Base-by-base conservation (phyloP, 30 jellyfish, hydroid and myxozoan genomes). In the Chironex yamaguchii region DNA sequence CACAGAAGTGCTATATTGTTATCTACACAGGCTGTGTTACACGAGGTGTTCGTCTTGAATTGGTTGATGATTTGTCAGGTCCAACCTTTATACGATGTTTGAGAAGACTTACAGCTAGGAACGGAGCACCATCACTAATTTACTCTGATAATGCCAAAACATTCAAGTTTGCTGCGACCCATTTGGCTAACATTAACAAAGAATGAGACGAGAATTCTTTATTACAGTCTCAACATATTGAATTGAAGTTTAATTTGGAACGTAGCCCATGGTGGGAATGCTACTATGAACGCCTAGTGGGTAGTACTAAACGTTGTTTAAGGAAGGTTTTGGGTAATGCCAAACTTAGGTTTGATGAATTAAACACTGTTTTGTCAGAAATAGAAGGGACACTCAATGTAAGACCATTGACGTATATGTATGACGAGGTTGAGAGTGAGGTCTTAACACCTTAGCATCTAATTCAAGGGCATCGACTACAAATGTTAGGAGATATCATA, bases 231-330 rank as follows among this genome's bases (percentile, higher is more conserved):
- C 53, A 54, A 20, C 69, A 79, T 32, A 52, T 51, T 77, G 79
- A 52, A 28, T 77, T 34, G 89, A 78, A 35, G 23, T 77, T 77
- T 53, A 77, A 77, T 34, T 26, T 54, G 11, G 32, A 64, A 24
- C 34, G 34, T 48, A 73, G 62, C 22, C 85, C 85, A 58, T 71
- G 85, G 85, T 72, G 42, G 42, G 85, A 58, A 14, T 78, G 89
- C 0, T 54, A 42, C 52, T 74, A 42, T 54, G 89, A 77, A 22
- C 1, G 89, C 24, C 24, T 54, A 29, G 81, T 77, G 6, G 68
- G 79, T 34, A 34, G 33, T 51, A 77, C 79, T 0, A 77, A 52
- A 54, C 11, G 22, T n/a, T 54, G 71, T 54, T 54, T 54, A n/a
- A 27, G 71, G 31, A 54, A 54, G 71, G 71, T 54, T 20, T 20